These are phyloP conservation scores for Drosophila busckii DNA, from an alignment of 1,140 invertebrate species.

Conservation along the genomic window DNA sequence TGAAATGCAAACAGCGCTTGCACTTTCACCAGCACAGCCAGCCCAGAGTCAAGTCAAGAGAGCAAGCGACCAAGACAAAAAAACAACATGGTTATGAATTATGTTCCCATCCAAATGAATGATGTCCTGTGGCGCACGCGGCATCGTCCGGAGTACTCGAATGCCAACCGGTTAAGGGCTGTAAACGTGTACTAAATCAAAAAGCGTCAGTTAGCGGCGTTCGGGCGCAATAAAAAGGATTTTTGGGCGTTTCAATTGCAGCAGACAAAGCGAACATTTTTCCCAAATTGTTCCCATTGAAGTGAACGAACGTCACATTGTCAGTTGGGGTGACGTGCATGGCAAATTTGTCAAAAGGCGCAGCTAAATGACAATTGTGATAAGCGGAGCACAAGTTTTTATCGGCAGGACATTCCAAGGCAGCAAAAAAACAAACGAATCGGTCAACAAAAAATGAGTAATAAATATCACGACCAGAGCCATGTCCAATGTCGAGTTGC, in stretches of 20 bases:
- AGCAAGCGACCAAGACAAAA: constrained; percentile 54
- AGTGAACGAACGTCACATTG: neutral
- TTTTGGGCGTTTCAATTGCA: neutral
- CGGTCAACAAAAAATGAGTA: constrained; percentile 43
- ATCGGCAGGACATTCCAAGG: constrained; percentile 34
- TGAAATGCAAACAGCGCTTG: constrained; percentile 55
- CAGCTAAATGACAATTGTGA: constrained; percentile 58
- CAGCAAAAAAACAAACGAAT: constrained; percentile 1
- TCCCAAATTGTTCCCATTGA: constrained; percentile 58
- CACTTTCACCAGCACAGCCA: too few relatives aligned
- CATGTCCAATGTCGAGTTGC: constrained; percentile 35
- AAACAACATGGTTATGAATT: constrained; percentile 45
- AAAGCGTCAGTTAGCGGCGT: constrained; percentile 17
- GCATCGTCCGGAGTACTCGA: constrained; percentile 42
- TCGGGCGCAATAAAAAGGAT: constrained; percentile 29
- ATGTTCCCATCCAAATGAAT: constrained; percentile 10
- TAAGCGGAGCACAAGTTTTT: constrained; percentile 60
- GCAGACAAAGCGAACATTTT: constrained; percentile 27
- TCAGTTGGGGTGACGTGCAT: constrained; percentile 14
- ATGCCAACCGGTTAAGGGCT: constrained; percentile 37
- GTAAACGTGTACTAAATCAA: constrained; percentile 15
- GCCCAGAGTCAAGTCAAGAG: neutral
- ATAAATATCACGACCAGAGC: constrained; percentile 56
- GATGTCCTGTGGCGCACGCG: constrained; percentile 48
- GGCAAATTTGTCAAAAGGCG: constrained; percentile 63